Conservation (phyloP, 2,888 invertebrate genomes). For the Acanthacorydalis orientalis region DNA sequence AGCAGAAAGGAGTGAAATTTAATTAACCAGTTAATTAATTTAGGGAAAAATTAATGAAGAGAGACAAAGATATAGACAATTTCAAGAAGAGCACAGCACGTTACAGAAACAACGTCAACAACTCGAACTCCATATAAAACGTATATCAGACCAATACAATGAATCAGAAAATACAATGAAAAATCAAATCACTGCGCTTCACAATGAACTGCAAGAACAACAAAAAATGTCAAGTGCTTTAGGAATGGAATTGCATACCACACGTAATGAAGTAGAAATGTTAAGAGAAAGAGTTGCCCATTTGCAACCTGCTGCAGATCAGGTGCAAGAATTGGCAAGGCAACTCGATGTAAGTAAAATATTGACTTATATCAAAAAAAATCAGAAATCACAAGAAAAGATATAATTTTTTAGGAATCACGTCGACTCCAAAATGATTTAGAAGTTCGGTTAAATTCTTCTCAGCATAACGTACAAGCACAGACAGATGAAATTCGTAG, state of each 20-base stretch:
- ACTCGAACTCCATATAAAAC: constrained; percentile 44
- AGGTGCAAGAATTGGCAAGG: constrained; percentile 32
- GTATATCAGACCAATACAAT: constrained; percentile 32
- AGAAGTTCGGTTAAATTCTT: constrained; percentile 31
- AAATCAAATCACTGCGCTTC: constrained; percentile 17
- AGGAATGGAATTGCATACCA: constrained; percentile 28
- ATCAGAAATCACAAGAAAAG: not conserved
- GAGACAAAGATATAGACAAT: constrained; percentile 28
- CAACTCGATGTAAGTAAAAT: constrained; percentile 29
- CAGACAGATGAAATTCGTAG: constrained; percentile 26
- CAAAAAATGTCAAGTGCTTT: constrained; percentile 20
- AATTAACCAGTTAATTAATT: constrained; percentile 3
- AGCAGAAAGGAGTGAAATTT: too few relatives aligned
- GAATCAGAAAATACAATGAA: constrained; percentile 22
- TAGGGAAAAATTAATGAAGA: constrained; percentile 29
- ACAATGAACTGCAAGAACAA: constrained; percentile 23
- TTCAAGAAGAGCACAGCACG: constrained; percentile 38
- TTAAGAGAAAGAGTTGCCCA: constrained; percentile 14
- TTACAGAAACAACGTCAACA: constrained; percentile 44
- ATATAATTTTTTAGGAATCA: constrained; percentile 28
- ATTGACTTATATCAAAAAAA: not conserved
- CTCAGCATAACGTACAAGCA: constrained; percentile 29
- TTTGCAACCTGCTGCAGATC: constrained; percentile 32
- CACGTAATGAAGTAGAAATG: constrained; percentile 2
- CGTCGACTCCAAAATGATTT: constrained; percentile 32